A percentile compares a stretch with the other conserved stretches of the same genome.
phyloP scores from a whole-genome alignment of 2,113 vertebrate genomes.

The Nanorana parkeri region DNA sequence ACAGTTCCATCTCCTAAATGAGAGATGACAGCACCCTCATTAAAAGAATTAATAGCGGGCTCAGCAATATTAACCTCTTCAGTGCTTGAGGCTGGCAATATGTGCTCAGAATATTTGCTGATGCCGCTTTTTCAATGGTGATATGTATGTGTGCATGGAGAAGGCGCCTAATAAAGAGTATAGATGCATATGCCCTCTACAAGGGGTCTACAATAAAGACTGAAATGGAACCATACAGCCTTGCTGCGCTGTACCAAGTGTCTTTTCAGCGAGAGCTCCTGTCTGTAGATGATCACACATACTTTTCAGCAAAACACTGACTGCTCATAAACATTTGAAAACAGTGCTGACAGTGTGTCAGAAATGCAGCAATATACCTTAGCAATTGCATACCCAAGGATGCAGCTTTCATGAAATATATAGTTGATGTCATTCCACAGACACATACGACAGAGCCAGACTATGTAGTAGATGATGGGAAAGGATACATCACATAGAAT shows the following conservation, averaged over 20 bases:
- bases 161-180: background rate
- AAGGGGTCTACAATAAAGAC: background rate
- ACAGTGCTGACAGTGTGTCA: slow-evolving; percentile 35
- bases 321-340: slow-evolving; percentile 28
- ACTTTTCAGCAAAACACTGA: slow-evolving; percentile 17
- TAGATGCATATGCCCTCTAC: background rate
- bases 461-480: background rate
- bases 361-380: slow-evolving; percentile 9
- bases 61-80: slow-evolving; percentile 87
- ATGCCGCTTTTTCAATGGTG: slow-evolving; percentile 4
- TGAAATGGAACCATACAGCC: background rate
- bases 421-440: slow-evolving; percentile 18
- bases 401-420: slow-evolving; percentile 1
- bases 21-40: slow-evolving; percentile 88
- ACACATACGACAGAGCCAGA: slow-evolving; percentile 12
- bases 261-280: background rate
- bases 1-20: slow-evolving; percentile 77
- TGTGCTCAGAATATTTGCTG: slow-evolving; percentile 40
- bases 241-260: background rate
- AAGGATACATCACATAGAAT: slow-evolving; percentile 13
- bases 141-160: background rate
- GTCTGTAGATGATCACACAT: slow-evolving; percentile 23
- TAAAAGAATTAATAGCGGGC: slow-evolving; percentile 92
- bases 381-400: slow-evolving; percentile 1
- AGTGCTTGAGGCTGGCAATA: slow-evolving; percentile 45